Evolutionary conservation across 2,888 invertebrate genomes (phyloP).

Genomic region (Rosalia funebris): DNA sequence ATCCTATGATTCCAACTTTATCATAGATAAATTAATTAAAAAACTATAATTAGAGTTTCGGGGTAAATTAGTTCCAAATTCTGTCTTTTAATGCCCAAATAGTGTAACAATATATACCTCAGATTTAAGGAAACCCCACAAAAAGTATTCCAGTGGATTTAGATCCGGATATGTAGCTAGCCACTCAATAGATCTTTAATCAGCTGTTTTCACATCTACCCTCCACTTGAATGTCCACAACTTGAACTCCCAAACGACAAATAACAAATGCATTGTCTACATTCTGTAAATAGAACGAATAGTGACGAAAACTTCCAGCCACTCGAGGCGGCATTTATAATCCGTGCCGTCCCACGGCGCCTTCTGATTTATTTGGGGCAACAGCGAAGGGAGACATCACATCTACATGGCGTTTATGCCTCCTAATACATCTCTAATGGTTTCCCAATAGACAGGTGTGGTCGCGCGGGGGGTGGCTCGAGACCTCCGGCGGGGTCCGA

Average conservation of each 20-base stretch:
- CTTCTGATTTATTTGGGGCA: slow-evolving; percentile 12
- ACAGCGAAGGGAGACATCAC: slow-evolving; percentile 32
- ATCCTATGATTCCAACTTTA: too few species aligned
- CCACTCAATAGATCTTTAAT: too few species aligned
- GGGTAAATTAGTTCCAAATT: too few species aligned
- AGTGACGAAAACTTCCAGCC: not conserved
- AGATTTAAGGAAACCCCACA: too few species aligned
- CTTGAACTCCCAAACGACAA: not conserved
- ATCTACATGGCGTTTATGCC: slow-evolving; percentile 47
- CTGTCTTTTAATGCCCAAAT: too few species aligned
- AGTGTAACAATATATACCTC: too few species aligned
- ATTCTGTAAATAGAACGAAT: slow-evolving; percentile 3
- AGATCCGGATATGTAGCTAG: too few species aligned
- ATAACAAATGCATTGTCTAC: slow-evolving; percentile 21
- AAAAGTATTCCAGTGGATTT: too few species aligned
- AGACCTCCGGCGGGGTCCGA: slow-evolving; percentile 14
- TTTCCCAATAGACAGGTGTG: slow-evolving; percentile 52
- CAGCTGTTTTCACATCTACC: too few species aligned
- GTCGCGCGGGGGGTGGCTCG: slow-evolving; percentile 29
- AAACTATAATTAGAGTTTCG: too few species aligned
- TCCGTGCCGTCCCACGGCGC: not conserved
- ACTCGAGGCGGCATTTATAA: not conserved
- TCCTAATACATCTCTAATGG: slow-evolving; percentile 52
- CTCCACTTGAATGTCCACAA: too few species aligned
- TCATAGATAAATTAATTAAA: too few species aligned